Base-by-base conservation (phyloP, 1,140 invertebrate genomes). In the Adoxophyes honmai region DNA sequence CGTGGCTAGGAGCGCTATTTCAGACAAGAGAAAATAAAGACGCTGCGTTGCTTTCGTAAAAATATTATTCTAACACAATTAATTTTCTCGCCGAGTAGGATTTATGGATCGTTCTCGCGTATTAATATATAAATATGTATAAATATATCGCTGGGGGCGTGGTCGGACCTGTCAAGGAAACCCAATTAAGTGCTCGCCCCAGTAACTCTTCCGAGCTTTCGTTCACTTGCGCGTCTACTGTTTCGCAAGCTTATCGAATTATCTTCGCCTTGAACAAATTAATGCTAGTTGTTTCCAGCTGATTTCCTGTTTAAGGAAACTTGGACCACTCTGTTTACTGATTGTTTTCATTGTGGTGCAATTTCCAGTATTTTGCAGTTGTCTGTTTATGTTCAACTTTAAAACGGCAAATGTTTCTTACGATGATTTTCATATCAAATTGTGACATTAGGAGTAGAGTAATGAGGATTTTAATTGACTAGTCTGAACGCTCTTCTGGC, bases 171-270 rank as follows among this genome's bases (percentile, higher is more conserved):
- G 18, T 48, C 42, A 48, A 33, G 16, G 11, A 48, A 48, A 48
- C 42, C 21, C 42, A 48, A 48, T 48, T 48, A 48, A 48, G 42
- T 13, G 18, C 42, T 28, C 18, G 42, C 11, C 4, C 18, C 42
- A 44, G 39, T 44, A 44, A 44, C 42, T 48, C 42, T 14, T 15
- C 39, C 39, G 39, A n/a, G 21, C 6, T 28, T 16, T 21, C 39
- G 39, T 18, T 48, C 18, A 48, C 42, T 28, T 48, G 42, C 42
- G 42, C 42, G 21, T 48, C 42, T 48, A 48, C 42, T 33, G 42
- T 48, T 48, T 48, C 42, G 18, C 18, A 28, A n/a, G 15, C 21
- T 44, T 18, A 44, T 44, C 15, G 15, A 44, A 48, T 48, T 48
- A 48, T 48, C 9, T 7, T 16, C 18, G 42, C 18, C 42, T 44